A percentile compares a stretch with the other conserved stretches of the same genome.
phyloP scores from a whole-genome alignment of 2,797 vertebrate genomes.

The Syngnathus acus region DNA sequence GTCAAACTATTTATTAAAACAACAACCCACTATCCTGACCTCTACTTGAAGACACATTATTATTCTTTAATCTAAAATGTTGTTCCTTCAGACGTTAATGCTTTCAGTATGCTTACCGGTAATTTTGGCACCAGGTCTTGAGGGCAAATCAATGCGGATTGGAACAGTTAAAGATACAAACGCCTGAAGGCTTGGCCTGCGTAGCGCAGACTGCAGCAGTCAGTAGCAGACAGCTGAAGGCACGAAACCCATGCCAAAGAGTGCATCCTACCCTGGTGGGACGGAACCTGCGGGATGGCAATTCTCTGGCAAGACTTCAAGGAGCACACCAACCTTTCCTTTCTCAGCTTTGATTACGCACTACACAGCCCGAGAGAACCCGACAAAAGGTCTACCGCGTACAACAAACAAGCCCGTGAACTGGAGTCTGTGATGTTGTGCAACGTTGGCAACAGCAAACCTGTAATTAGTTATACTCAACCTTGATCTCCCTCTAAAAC shows the following conservation, averaged over 20 bases:
- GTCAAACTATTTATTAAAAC: not conserved
- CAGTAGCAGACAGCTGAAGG: slow-evolving; percentile 33
- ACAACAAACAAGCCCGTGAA: slow-evolving; percentile 3
- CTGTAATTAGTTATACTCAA: slow-evolving; percentile 27
- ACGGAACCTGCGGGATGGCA: not conserved
- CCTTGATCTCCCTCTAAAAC: slow-evolving; percentile 50
- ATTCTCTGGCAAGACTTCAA: slow-evolving; percentile 4
- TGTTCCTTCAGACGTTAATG: not conserved
- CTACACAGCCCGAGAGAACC: not conserved
- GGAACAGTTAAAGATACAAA: slow-evolving; percentile 14
- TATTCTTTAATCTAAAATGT: not conserved
- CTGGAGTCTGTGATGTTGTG: slow-evolving; percentile 2
- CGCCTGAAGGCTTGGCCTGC: slow-evolving; percentile 26
- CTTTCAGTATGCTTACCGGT: slow-evolving; percentile 8
- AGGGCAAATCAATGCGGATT: slow-evolving; percentile 19
- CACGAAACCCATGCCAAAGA: slow-evolving; percentile 31
- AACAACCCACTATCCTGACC: not conserved
- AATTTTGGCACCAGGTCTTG: slow-evolving; percentile 15
- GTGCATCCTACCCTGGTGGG: slow-evolving; percentile 16
- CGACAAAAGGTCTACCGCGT: slow-evolving; percentile 1
- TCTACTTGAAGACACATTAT: not conserved
- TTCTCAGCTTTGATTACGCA: slow-evolving; percentile 3
- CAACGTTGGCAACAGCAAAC: slow-evolving; percentile 16
- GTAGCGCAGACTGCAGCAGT: slow-evolving; percentile 26
- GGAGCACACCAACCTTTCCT: slow-evolving; percentile 1